Evolutionary conservation across 2,888 invertebrate genomes (phyloP).

Genomic region (Habrosyne pyritoides): DNA sequence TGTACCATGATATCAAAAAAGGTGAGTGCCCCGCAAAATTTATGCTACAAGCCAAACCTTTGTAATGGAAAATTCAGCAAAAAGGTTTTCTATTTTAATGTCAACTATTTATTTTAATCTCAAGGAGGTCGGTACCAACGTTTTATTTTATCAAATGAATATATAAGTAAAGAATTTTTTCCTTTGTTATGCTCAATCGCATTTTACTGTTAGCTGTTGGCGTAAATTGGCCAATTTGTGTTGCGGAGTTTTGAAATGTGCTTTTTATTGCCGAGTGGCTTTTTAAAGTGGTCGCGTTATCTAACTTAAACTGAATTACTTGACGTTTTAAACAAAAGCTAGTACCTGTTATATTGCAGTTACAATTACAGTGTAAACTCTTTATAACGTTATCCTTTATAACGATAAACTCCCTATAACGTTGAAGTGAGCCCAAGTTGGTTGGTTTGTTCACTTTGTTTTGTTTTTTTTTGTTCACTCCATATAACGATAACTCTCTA

Average conservation of each 20-base stretch:
- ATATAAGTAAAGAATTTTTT: background rate
- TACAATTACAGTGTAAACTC: too few species aligned
- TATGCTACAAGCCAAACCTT: too few species aligned
- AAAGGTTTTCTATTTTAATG: background rate
- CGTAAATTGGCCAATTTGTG: slow-evolving; percentile 4
- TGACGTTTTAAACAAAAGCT: background rate
- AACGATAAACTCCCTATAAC: too few species aligned
- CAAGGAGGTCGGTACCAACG: background rate
- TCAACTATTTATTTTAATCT: background rate
- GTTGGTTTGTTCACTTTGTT: too few species aligned
- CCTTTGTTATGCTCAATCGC: background rate
- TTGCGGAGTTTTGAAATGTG: slow-evolving; percentile 1
- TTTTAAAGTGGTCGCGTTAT: background rate
- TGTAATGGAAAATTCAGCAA: too few species aligned
- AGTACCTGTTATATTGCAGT: too few species aligned
- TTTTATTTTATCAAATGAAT: background rate
- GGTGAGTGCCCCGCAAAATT: too few species aligned
- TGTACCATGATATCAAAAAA: too few species aligned
- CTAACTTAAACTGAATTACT: background rate
- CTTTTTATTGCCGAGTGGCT: background rate
- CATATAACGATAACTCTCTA: too few species aligned
- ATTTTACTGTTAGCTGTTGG: background rate
- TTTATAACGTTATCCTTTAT: too few species aligned
- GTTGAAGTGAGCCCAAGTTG: too few species aligned
- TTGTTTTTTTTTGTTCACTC: too few species aligned